phyloP scores from a whole-genome alignment of 2,113 vertebrate species.

The Microtus oregoni region DNA sequence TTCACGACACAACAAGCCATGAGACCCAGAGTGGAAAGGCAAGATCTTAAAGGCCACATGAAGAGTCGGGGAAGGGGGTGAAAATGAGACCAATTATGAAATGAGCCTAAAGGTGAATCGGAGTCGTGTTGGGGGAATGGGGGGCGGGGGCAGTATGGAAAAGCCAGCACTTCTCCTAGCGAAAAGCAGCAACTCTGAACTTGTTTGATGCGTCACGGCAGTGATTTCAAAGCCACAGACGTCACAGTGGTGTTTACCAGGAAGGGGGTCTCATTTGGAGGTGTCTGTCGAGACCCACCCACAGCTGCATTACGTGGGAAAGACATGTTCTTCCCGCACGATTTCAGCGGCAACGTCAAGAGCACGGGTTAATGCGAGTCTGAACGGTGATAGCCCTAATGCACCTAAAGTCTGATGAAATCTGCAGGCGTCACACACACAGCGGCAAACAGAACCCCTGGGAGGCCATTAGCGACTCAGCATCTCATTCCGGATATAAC shows the following conservation, averaged over 20 bases:
- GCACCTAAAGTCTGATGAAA: not conserved
- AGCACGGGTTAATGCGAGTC: not conserved
- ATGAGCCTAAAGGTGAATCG: slow-evolving; percentile 28
- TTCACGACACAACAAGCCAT: slow-evolving; percentile 42
- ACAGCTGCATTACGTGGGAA: not conserved
- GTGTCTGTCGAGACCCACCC: not conserved
- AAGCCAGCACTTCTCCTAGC: not conserved
- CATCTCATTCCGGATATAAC: slow-evolving; percentile 29
- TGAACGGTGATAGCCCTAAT: slow-evolving; percentile 26
- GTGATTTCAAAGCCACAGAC: not conserved
- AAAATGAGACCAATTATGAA: slow-evolving; percentile 49
- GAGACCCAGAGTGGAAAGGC: slow-evolving; percentile 44
- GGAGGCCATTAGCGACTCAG: slow-evolving; percentile 56
- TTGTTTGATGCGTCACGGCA: not conserved
- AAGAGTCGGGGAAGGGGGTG: not conserved
- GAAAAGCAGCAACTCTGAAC: not conserved
- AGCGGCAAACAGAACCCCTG: slow-evolving; percentile 10
- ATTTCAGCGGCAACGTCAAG: not conserved
- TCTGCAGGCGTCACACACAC: not conserved
- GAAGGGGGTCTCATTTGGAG: not conserved
- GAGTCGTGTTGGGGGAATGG: not conserved
- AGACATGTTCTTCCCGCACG: not conserved
- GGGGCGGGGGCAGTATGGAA: not conserved
- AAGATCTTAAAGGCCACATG: slow-evolving; percentile 21
- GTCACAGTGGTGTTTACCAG: not conserved